phyloP scores from a whole-genome alignment of 2,113 vertebrate genomes.

The Prietella phreatophila region DNA sequence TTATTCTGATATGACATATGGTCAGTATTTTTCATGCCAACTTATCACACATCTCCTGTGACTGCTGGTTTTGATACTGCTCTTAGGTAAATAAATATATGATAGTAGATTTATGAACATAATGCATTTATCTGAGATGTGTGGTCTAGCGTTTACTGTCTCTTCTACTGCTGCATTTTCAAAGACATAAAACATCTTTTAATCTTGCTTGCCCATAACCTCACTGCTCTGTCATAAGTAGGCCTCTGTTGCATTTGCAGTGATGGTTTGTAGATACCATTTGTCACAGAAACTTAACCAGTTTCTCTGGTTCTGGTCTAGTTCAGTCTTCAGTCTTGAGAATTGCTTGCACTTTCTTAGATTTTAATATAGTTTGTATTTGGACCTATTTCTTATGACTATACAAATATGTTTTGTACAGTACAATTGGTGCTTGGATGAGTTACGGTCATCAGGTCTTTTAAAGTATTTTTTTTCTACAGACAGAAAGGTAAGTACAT shows the following conservation, averaged over 20 bases:
- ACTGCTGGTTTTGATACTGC: not conserved
- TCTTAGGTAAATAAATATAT: not conserved
- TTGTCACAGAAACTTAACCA: not conserved
- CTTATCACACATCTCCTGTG: not conserved
- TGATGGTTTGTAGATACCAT: not conserved
- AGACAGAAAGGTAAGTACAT: not conserved
- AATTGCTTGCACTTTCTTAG: not conserved
- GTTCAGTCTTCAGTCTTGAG: not conserved
- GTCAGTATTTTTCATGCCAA: not conserved
- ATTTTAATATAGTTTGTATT: not conserved
- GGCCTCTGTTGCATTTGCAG: not conserved
- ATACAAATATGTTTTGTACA: not conserved
- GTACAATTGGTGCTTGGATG: not conserved
- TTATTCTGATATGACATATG: not conserved
- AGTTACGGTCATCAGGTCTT: not conserved
- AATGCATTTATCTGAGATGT: not conserved
- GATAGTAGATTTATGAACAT: not conserved
- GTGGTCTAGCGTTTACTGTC: not conserved
- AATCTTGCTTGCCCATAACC: not conserved
- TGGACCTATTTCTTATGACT: not conserved
- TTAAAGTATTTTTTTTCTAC: not conserved
- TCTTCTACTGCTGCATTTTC: not conserved
- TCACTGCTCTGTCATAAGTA: not conserved
- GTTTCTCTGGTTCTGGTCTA: not conserved
- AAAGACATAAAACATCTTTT: not conserved